Conservation (phyloP, 2,113 vertebrate species). For the Holacanthus passer region DNA sequence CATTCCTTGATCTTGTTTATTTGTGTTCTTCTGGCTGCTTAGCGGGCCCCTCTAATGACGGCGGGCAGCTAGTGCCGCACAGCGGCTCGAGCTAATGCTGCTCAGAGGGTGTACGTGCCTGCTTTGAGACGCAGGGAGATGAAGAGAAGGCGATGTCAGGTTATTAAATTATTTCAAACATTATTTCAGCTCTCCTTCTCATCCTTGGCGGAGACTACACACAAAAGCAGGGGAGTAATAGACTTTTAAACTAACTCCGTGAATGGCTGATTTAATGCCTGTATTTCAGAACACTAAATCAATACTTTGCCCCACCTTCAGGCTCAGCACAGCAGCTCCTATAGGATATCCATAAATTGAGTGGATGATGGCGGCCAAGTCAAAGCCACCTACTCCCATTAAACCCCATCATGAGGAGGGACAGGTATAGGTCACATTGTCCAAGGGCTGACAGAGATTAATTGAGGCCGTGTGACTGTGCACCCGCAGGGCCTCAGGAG, state of each 20-base stretch:
- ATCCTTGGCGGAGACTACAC: neutral
- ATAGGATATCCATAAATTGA: constrained; percentile 78
- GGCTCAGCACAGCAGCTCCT: constrained; percentile 44
- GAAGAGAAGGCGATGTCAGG: constrained; percentile 9
- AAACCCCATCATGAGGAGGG: constrained; percentile 66
- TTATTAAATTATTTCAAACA: constrained; percentile 56
- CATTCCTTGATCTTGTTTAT: constrained; percentile 66
- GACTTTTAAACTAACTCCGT: constrained; percentile 62
- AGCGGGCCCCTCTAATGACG: constrained; percentile 14
- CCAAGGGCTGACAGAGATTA: constrained; percentile 74
- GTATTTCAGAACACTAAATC: constrained; percentile 58
- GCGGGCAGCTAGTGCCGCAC: constrained; percentile 15
- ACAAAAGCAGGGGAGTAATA: constrained; percentile 44
- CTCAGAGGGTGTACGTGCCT: constrained; percentile 15
- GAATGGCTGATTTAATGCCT: constrained; percentile 62
- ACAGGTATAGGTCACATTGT: constrained; percentile 76
- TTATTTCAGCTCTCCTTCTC: constrained; percentile 49
- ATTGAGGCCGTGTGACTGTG: constrained; percentile 67
- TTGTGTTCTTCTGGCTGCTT: constrained; percentile 42
- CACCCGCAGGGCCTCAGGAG: constrained; percentile 20
- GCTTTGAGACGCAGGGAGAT: constrained; percentile 13
- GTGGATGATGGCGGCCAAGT: constrained; percentile 54
- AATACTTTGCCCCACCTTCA: constrained; percentile 54
- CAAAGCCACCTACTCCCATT: constrained; percentile 65
- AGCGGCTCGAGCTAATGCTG: constrained; percentile 24